These are phyloP conservation scores for Mimas tiliae DNA, from an alignment of 2,888 invertebrate species.

Conservation along the genomic window DNA sequence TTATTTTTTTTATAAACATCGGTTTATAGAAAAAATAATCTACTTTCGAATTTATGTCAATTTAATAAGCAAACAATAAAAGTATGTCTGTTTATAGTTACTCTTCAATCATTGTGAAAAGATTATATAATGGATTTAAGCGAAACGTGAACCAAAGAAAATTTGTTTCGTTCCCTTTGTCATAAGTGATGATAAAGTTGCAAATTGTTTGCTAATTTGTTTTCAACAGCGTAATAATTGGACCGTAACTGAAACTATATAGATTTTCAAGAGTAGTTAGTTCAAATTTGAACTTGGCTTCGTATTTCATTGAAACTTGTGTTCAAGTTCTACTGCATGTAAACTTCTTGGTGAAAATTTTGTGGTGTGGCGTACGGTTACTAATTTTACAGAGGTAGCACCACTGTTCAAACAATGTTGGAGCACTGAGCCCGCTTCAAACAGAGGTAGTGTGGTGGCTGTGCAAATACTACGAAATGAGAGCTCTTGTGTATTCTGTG, in stretches of 20 bases:
- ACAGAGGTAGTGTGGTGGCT: conserved; percentile 18
- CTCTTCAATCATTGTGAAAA: no score
- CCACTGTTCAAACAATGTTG: conserved; percentile 19
- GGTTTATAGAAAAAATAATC: no score
- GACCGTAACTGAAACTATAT: background rate
- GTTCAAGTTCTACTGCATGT: conserved; percentile 11
- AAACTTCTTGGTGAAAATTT: conserved; percentile 13
- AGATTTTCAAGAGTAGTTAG: conserved; percentile 2
- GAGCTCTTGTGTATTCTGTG: conserved; percentile 3
- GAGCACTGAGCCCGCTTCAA: conserved; percentile 8
- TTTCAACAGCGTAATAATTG: background rate
- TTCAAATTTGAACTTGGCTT: background rate
- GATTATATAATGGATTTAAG: no score
- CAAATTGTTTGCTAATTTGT: conserved; percentile 19
- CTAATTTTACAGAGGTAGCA: conserved; percentile 17
- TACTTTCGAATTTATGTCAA: no score
- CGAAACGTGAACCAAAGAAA: no score
- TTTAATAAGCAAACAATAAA: no score
- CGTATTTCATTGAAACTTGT: background rate
- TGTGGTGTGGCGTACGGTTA: conserved; percentile 8
- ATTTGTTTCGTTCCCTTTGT: no score
- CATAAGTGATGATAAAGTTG: background rate
- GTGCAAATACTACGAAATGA: conserved; percentile 11
- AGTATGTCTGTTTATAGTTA: no score
- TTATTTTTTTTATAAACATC: no score